Evolutionary conservation across 2,797 vertebrate genomes (phyloP).

Genomic region (Artibeus lituratus): DNA sequence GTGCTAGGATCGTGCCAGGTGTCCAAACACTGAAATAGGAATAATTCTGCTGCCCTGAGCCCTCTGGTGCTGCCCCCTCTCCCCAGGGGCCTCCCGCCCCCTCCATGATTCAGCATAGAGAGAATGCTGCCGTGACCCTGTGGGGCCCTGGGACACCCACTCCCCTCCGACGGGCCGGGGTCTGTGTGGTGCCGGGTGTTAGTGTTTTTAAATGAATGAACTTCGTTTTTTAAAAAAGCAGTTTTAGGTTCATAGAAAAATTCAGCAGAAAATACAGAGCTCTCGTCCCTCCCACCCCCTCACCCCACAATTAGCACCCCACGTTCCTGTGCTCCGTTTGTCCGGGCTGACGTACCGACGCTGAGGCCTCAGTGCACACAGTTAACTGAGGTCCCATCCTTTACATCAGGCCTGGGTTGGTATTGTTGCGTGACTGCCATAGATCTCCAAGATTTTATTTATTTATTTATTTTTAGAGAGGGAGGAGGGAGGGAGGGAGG

Average conservation of each 20-base stretch:
- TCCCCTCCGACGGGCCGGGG: not conserved
- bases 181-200: not conserved
- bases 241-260: not conserved
- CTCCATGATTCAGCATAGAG: not conserved
- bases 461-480: no score
- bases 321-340: fast-evolving
- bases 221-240: not conserved
- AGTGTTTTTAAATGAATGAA: not conserved
- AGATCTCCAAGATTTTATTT: no score
- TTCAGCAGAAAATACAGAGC: not conserved
- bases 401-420: no score
- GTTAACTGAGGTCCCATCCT: not conserved
- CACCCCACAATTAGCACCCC: no score
- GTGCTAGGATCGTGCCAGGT: not conserved
- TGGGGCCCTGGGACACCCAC: not conserved
- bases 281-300: fast-evolving
- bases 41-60: not conserved
- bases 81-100: fast-evolving
- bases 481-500: no score
- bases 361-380: fast-evolving
- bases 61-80: not conserved
- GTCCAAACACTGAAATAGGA: not conserved
- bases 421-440: no score
- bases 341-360: fast-evolving
- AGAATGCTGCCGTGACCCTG: no score